Base-by-base conservation (phyloP, 2,113 vertebrate genomes). In the Pitta sordida region DNA sequence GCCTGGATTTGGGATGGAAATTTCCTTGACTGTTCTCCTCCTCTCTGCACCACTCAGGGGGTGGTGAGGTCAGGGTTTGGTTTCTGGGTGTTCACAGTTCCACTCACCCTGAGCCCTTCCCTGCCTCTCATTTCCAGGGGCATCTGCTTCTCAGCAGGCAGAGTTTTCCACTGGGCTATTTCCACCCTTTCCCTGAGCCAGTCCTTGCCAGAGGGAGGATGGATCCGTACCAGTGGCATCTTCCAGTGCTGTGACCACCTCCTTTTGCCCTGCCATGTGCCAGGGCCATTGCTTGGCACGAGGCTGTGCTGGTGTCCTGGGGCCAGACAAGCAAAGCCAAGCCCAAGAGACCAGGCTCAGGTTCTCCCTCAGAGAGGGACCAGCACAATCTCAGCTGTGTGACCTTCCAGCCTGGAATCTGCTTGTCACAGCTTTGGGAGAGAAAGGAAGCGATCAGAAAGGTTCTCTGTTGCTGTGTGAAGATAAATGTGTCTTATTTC, bases 401-500 rank as follows among this genome's bases (percentile, higher is more conserved):
- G 90, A 95, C 91, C 73, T 93, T 65, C 92, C 62, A 80, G 75
- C 77, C 77, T 46, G 37, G 84, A 93, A 91, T 68, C 85, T 37
- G 78, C 65, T 94, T 86, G 79, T 88, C 92, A 87, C 82, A 73
- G 88, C 90, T 92, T n/a, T 62, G 65, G 78, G 91, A 77, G 62
- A 95, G 93, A 94, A 95, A 93, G 94, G 95, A 89, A 97, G 86
- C 19, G 83, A 91, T 97, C 95, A 86, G 91, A 97, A 96, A 97
- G 97, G 95, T 96, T 97, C 94, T 92, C 93, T 85, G n/a, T 84
- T 83, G 84, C 94, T 97, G 78, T 53, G 17, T 17, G 19, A 90
- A 95, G 92, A 97, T 96, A 95, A 97, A 92, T 94, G 95, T 95
- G 78, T 97, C 96, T 97, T 96, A 96, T 97, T 97, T 96, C 96